Evolutionary conservation across 2,888 invertebrate species (phyloP).

Genomic region (Rambutsinella grinnellia): DNA sequence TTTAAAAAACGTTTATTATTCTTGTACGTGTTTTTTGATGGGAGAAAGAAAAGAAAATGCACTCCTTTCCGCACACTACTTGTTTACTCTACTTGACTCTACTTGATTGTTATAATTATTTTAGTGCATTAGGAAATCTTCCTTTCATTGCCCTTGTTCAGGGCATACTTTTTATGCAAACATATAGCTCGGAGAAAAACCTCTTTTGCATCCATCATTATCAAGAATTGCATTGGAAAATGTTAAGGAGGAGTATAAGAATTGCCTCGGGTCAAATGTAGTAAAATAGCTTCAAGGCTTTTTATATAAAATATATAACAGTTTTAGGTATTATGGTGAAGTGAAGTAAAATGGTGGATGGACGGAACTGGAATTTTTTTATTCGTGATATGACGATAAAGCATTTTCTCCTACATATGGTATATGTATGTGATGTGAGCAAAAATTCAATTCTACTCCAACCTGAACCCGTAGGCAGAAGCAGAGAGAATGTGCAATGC

Average conservation of each 20-base stretch:
- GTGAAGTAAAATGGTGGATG: constrained; percentile 13
- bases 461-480: too few relatives aligned
- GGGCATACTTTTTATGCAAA: constrained; percentile 43
- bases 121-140: constrained; percentile 44
- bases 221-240: constrained; percentile 6
- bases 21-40: neutral
- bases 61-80: neutral
- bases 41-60: neutral
- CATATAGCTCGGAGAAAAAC: constrained; percentile 30
- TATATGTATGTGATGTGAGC: constrained; percentile 9
- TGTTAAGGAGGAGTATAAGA: neutral
- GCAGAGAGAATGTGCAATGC: neutral
- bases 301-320: neutral
- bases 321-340: neutral
- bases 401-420: neutral
- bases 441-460: constrained; percentile 16
- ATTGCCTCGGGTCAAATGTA: constrained; percentile 43
- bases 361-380: constrained; percentile 48
- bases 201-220: neutral
- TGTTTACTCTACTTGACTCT: neutral
- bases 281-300: constrained; percentile 37
- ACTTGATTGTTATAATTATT: constrained; percentile 17
- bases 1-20: neutral
- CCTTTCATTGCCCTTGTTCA: constrained; percentile 53
- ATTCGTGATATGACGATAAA: neutral